Evolutionary conservation across 2,888 invertebrate genomes (phyloP), one percentile per base, ranked within the genome.

Genomic region (Xanthorhoe spadicearia): DNA sequence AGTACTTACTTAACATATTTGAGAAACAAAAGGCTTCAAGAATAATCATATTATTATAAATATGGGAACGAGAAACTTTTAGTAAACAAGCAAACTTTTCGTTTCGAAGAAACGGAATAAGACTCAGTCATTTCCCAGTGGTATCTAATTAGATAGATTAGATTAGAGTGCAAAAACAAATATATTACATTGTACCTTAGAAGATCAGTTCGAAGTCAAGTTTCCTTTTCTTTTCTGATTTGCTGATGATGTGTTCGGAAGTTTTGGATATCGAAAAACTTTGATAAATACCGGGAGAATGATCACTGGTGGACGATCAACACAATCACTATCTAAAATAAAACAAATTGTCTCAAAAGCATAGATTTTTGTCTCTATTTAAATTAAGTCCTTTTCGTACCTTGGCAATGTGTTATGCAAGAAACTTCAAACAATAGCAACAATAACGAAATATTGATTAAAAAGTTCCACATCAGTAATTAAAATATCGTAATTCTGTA

Each of bases 281-380:
- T 89, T 90, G 61, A 92, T 88, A 3, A 90, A 69, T 0, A 91
- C 88, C 2, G 92, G 92, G 64, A 87, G 77, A 46, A 92, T 75
- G 0, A 91, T 66, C 0, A 90, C 53, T 3, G 90, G 90, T 1
- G 82, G 77, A 17, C 74, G 77, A 1, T 81, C 74, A 7, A 72
- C 76, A 59, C 80, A 76, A 9, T 70, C 68, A 23, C 18, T 35
- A 50, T 19, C 68, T 68, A 48, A 49, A 63, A 50, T 3, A 19
- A 52, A 46, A 43, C 13, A 43, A 35, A 7, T 6, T 35, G 38
- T 13, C 0, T 10, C 9, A 38, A 38, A 7, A 38, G 23, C 8
- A 1, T 32, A 7, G 32, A 23, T n/a, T 18, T n/a, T 18, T 49
- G 9, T 49, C 17, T 49, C 7, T 9, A 18, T 17, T 17, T 17